Conservation (phyloP, 2,888 invertebrate genomes). For the Ecliptopera silaceata region DNA sequence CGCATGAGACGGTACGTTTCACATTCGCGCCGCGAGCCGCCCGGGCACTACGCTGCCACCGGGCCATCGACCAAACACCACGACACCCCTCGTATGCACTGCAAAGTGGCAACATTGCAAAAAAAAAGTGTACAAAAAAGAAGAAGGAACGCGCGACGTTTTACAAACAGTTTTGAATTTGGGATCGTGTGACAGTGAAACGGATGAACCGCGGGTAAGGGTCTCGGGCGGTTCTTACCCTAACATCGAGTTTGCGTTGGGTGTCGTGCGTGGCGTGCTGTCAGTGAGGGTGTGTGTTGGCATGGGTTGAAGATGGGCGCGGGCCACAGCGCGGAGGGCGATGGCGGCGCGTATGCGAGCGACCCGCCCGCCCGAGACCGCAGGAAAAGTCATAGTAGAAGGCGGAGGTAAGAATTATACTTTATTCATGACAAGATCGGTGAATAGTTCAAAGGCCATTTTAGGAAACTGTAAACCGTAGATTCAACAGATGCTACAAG, state of each 20-base stretch:
- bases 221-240: slow-evolving; percentile 24
- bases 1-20: slow-evolving; percentile 76
- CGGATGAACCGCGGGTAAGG: background rate
- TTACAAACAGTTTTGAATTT: slow-evolving; percentile 8
- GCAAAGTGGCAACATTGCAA: slow-evolving; percentile 17
- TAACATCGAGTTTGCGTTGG: slow-evolving; percentile 41
- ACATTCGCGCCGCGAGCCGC: slow-evolving; percentile 74
- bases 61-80: slow-evolving; percentile 44
- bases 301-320: slow-evolving; percentile 79
- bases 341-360: slow-evolving; percentile 75
- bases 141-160: background rate
- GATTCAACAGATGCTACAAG: too few relatives aligned
- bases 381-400: slow-evolving; percentile 65
- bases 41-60: slow-evolving; percentile 63
- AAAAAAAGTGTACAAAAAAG: slow-evolving; percentile 12
- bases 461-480: too few relatives aligned
- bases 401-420: slow-evolving; percentile 63
- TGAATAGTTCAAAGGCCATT: too few relatives aligned
- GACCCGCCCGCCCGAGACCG: slow-evolving; percentile 76
- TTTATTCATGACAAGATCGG: background rate
- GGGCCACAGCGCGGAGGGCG: slow-evolving; percentile 79
- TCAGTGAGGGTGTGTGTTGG: slow-evolving; percentile 75
- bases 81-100: slow-evolving; percentile 52
- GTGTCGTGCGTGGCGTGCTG: slow-evolving; percentile 66
- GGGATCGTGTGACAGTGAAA: slow-evolving; percentile 22